These are phyloP conservation scores for Drosophila borealis DNA, from an alignment of 2,888 invertebrate species.

Conservation along the genomic window DNA sequence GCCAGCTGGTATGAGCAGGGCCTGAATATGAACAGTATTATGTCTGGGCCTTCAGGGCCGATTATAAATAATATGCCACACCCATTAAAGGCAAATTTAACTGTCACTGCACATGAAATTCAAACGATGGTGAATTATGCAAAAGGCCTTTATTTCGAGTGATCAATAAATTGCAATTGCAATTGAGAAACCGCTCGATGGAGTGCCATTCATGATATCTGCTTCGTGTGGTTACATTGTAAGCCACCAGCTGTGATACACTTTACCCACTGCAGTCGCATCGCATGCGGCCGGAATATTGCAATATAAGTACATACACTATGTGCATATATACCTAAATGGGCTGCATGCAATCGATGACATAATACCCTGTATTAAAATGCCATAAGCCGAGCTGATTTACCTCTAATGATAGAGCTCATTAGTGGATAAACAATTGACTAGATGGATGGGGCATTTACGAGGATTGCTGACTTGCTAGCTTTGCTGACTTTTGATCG, in stretches of 20 bases:
- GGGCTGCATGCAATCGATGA: slow-evolving; percentile 5
- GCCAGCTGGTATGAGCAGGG: slow-evolving; percentile 44
- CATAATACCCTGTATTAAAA: slow-evolving; percentile 23
- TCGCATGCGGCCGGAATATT: slow-evolving; percentile 45
- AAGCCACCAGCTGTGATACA: slow-evolving; percentile 27
- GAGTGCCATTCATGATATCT: slow-evolving; percentile 48
- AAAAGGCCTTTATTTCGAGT: slow-evolving; percentile 16
- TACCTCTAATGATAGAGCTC: neutral
- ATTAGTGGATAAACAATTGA: neutral
- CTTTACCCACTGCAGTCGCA: slow-evolving; percentile 11
- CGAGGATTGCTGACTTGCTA: neutral
- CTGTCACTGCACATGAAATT: slow-evolving; percentile 34
- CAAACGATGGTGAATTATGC: slow-evolving; percentile 40
- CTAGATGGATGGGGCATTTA: neutral
- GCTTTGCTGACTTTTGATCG: neutral
- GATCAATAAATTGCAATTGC: slow-evolving; percentile 60
- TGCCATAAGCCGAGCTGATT: neutral
- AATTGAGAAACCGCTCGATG: slow-evolving; percentile 48
- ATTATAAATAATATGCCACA: slow-evolving; percentile 29
- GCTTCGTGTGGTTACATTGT: slow-evolving; percentile 18
- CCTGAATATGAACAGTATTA: slow-evolving; percentile 18
- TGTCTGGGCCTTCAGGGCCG: slow-evolving; percentile 18
- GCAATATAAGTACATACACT: neutral
- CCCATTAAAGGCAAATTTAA: slow-evolving; percentile 68
- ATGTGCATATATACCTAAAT: slow-evolving; percentile 5